Evolutionary conservation across 2,113 vertebrate species (phyloP), one percentile per base, ranked within the genome.

Genomic region (Chiloscyllium plagiosum): DNA sequence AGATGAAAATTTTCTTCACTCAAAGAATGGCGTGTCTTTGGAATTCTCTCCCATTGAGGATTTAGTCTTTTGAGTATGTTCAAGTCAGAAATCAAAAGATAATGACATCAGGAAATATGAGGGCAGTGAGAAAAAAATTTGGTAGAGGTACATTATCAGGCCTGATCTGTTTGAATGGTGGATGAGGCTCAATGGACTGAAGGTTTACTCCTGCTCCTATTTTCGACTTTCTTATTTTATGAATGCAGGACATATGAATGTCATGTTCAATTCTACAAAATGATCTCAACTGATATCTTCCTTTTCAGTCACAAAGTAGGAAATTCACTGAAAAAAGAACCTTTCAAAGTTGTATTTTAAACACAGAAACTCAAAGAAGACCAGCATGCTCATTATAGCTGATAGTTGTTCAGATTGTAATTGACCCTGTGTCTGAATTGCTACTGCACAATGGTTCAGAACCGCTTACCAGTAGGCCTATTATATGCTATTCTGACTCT

Each of bases 281-380:
- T n/a, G 17, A 33, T 92, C 61, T 66, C 89, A 66, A 4, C 56
- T 4, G 56, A 33, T 4, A 65, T 92, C 33, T 61, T 89, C 26
- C 29, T 66, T 15, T 3, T 92, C 50, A 65, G 56, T 92, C 29
- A 92, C 15, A 20, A 92, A 66, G 33, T 92, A 65, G 65, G 26
- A 66, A 15, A 65, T 61, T 65, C 4, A 6, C 33, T 66, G 61
- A 92, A 92, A 92, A 65, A 65, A 72, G 61, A 66, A 33, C 52
- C 61, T 33, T 92, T 66, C n/a, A 33, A n/a, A n/a, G 5, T 37
- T 92, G 56, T 66, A 66, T 33, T n/a, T 92, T 17, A 66, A 92
- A 66, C 89, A 92, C 89, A 66, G n/a, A 83, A 92, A 37, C 89
- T 92, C 56, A 66, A 92, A 66, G 89, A 37, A 47, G 33, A 56